phyloP scores from a whole-genome alignment of 1,140 invertebrate genomes.

The Euwallacea fornicatus region DNA sequence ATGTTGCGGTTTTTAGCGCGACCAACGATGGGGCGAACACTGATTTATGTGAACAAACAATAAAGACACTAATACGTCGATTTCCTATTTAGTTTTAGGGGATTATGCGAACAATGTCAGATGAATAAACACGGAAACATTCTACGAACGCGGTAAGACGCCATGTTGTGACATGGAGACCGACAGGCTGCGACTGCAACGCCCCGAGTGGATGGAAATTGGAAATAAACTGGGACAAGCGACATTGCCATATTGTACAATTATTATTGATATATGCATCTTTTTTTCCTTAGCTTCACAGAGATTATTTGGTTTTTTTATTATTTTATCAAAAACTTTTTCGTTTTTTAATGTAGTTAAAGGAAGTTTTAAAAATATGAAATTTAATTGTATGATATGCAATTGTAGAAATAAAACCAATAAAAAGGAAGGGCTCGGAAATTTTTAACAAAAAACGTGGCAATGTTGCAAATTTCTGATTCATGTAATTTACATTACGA shows the following conservation, averaged over 20 bases:
- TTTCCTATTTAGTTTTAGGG: not conserved
- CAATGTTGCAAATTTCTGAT: too few species aligned
- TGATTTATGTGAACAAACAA: not conserved
- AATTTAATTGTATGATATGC: not conserved
- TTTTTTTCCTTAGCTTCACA: not conserved
- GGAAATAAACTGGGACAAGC: constrained; percentile 10
- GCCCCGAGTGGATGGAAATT: constrained; percentile 15
- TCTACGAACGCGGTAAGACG: constrained; percentile 15
- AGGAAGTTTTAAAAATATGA: not conserved
- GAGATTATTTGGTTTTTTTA: not conserved
- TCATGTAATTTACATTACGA: too few species aligned
- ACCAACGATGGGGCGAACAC: not conserved
- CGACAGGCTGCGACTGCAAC: constrained; percentile 10
- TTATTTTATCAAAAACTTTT: not conserved
- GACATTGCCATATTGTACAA: not conserved
- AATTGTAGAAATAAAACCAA: not conserved
- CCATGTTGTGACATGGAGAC: constrained; percentile 9
- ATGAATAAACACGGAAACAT: constrained; percentile 26
- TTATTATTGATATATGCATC: not conserved
- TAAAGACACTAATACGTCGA: not conserved
- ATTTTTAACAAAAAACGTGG: too few species aligned
- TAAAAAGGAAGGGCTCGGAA: not conserved
- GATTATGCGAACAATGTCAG: constrained; percentile 1
- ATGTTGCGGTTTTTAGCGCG: constrained; percentile 9
- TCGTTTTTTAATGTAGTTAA: not conserved